Base-by-base conservation (phyloP, 2,797 vertebrate species). In the Sciurus vulgaris region DNA sequence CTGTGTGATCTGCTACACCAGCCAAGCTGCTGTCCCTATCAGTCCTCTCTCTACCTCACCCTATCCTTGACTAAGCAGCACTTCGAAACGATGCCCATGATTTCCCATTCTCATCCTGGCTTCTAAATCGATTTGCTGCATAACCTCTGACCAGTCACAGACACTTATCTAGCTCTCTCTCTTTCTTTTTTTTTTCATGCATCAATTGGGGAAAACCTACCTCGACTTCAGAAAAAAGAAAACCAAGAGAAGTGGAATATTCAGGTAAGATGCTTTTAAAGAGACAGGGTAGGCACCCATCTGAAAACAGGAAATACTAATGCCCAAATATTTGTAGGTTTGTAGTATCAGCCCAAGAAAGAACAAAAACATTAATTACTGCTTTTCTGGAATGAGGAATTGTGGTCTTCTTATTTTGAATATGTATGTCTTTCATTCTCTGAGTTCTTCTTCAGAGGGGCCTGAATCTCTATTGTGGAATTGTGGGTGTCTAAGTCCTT, bases 11-110 rank as follows among this genome's bases (percentile, higher is more conserved):
- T 49, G 17, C 38, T 79, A 26, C 33, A 81, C 44, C 28, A 91
- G 86, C 12, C 73, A 85, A 81, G 78, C 41, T 65, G 41, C 35
- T 91, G 82, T 89, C 49, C 67, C 69, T 93, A 85, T 85, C 91
- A 91, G 70, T 82, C 56, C 17, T 61, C 22, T 56, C 86, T 70
- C 41, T 18, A 59, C 6, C 30, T 69, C 47, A 82, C 10, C 24
- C 41, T 67, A 41, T 10, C n/a, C 56, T 77, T 73, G 79, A 47
- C 49, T 65, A 87, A 63, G 76, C 22, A 77, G 30, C 1, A 1
- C 20, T 54, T 33, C 47, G 61, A 28, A 88, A 79, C 67, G 47
- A 49, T 12, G 76, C 33, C n/a, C 35, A 5, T 61, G 41, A 91
- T 33, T 96, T 89, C 67, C 33, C 13, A 38, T 33, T 86, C 78